phyloP scores from a whole-genome alignment of 2,113 vertebrate genomes.

The Daboia siamensis region DNA sequence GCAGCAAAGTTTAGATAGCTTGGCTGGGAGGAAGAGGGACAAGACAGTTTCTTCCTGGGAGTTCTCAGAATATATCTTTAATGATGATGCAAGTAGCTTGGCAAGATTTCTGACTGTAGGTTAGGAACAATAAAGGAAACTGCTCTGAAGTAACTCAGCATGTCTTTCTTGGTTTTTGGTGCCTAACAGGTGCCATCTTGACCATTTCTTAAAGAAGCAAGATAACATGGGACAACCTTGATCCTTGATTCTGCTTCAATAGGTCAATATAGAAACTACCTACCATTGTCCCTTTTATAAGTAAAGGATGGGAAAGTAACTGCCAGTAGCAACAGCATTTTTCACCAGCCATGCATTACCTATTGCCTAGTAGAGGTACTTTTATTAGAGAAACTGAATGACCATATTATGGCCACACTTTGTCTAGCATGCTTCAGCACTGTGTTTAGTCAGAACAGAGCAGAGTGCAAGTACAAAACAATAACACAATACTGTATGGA shows the following conservation, averaged over 20 bases:
- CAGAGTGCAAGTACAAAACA: constrained; percentile 37
- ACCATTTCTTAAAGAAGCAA: neutral
- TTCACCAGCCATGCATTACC: constrained; percentile 47
- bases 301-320: neutral
- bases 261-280: neutral
- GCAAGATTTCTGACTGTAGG: neutral
- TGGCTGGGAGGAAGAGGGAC: neutral
- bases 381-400: constrained; percentile 55
- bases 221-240: neutral
- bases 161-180: neutral
- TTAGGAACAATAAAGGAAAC: neutral
- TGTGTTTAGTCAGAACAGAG: constrained; percentile 41
- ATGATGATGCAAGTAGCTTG: neutral
- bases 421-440: constrained; percentile 16
- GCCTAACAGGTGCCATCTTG: neutral
- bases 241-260: neutral
- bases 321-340: neutral
- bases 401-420: constrained; percentile 42
- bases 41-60: neutral
- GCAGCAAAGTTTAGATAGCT: neutral
- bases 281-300: neutral
- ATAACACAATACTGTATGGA: neutral
- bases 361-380: constrained; percentile 51
- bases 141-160: neutral
- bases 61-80: neutral